Conservation (phyloP, 1,140 invertebrate genomes). For the Gonioctena quinquepunctata region DNA sequence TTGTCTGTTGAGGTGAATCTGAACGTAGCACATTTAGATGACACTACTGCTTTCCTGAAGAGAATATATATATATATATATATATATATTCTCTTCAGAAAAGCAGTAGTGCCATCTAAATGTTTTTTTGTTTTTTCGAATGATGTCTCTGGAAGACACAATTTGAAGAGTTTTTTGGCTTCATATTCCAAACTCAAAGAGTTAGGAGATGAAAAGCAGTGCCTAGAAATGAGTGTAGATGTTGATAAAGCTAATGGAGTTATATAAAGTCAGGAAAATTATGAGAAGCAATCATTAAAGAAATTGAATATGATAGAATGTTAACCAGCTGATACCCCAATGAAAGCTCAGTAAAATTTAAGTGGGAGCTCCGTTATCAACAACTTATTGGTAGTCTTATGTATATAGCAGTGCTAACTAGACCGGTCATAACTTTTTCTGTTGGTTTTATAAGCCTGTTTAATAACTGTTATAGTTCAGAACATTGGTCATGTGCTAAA, state of each 20-base stretch:
- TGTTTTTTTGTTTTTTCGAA: background rate
- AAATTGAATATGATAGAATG: background rate
- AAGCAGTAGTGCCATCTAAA: no score
- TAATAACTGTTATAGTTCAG: background rate
- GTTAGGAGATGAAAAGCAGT: background rate
- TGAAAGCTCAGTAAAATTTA: background rate
- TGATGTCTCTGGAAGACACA: background rate
- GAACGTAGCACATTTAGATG: no score
- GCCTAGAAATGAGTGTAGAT: background rate
- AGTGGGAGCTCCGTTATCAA: background rate
- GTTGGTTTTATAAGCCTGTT: constrained; percentile 10
- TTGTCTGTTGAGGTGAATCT: no score
- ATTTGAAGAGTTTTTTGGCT: background rate
- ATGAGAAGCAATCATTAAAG: background rate
- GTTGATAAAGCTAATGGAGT: background rate
- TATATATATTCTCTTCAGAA: no score
- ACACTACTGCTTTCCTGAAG: no score
- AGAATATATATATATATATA: no score
- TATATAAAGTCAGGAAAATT: background rate
- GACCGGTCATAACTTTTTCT: constrained; percentile 6
- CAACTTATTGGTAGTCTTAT: constrained; percentile 10
- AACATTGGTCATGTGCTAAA: constrained; percentile 30
- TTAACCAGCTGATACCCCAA: background rate
- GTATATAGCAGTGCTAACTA: constrained; percentile 9
- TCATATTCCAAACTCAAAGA: background rate